These are phyloP conservation scores for Pyrocoelia pectoralis DNA, from an alignment of 2,888 invertebrate species.

Conservation along the genomic window DNA sequence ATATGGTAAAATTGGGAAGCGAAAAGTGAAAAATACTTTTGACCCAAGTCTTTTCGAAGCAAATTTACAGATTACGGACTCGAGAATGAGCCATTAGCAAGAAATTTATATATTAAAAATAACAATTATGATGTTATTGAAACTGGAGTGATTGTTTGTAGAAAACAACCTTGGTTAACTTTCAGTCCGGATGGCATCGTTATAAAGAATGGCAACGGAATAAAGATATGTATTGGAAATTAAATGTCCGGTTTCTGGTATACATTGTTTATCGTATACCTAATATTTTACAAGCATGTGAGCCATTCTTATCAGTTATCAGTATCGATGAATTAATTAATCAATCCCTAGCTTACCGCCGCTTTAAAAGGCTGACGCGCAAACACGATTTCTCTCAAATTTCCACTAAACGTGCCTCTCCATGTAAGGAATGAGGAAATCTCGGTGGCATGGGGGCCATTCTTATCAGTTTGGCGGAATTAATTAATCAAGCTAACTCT, in stretches of 20 bases:
- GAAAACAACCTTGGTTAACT: slow-evolving; percentile 13
- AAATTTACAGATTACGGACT: slow-evolving; percentile 8
- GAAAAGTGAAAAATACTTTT: slow-evolving; percentile 6
- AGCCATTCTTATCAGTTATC: too few relatives aligned
- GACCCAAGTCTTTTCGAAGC: slow-evolving; percentile 9
- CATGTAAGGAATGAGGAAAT: too few relatives aligned
- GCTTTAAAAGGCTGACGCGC: too few relatives aligned
- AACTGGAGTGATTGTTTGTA: slow-evolving; percentile 12
- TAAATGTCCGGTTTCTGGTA: slow-evolving; percentile 8
- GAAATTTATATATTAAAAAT: background rate
- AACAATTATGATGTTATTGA: slow-evolving; percentile 3
- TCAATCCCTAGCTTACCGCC: too few relatives aligned
- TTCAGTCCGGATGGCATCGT: slow-evolving; percentile 13
- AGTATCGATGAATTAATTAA: too few relatives aligned
- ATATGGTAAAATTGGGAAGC: slow-evolving; percentile 6
- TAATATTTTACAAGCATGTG: background rate
- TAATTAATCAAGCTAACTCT: too few relatives aligned
- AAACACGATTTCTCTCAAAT: too few relatives aligned
- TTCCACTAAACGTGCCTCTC: too few relatives aligned
- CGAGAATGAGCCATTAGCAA: background rate
- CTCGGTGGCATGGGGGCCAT: too few relatives aligned
- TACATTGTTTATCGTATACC: background rate
- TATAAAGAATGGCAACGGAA: slow-evolving; percentile 5
- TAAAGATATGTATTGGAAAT: slow-evolving; percentile 17
- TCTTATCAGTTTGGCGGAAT: too few relatives aligned